Evolutionary conservation across 2,797 vertebrate species (phyloP).

Genomic region (Pteronotus mesoamericanus): DNA sequence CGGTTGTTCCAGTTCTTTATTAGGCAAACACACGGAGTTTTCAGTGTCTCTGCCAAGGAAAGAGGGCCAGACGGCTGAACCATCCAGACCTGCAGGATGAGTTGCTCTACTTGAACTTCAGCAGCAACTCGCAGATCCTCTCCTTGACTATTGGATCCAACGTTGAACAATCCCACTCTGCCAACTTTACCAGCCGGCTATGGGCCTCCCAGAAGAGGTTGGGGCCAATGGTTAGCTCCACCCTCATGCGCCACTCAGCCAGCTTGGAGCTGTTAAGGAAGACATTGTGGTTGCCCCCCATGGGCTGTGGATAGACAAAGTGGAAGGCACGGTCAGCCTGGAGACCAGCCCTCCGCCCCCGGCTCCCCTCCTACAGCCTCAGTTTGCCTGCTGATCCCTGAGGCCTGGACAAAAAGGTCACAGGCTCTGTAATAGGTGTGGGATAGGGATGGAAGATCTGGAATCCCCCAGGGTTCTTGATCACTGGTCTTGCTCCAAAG

Average conservation of each 20-base stretch:
- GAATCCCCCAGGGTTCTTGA: not conserved
- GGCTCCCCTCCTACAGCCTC: not conserved
- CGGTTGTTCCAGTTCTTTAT: conserved; percentile 35
- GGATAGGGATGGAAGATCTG: not conserved
- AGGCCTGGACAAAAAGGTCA: not conserved
- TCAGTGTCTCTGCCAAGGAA: not conserved
- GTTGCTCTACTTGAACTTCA: conserved; percentile 32
- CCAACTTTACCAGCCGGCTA: conserved; percentile 74
- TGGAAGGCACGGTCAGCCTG: not conserved
- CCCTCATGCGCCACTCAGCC: conserved; percentile 84
- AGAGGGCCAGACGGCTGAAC: not conserved
- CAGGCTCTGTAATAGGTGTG: not conserved
- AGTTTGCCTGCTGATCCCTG: not conserved
- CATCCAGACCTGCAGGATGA: too few species aligned
- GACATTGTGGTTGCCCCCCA: conserved; percentile 82
- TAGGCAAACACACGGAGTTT: not conserved
- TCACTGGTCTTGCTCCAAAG: not conserved
- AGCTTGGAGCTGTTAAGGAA: conserved; percentile 84
- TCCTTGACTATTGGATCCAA: conserved; percentile 58
- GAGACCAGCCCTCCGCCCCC: too few species aligned
- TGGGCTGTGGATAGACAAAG: conserved; percentile 80
- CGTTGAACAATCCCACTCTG: conserved; percentile 61
- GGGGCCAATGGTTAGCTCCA: conserved; percentile 85
- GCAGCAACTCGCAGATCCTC: conserved; percentile 8
- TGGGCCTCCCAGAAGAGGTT: conserved; percentile 88